Evolutionary conservation across 2,113 vertebrate species (phyloP).

Genomic region (Gadus chalcogrammus): DNA sequence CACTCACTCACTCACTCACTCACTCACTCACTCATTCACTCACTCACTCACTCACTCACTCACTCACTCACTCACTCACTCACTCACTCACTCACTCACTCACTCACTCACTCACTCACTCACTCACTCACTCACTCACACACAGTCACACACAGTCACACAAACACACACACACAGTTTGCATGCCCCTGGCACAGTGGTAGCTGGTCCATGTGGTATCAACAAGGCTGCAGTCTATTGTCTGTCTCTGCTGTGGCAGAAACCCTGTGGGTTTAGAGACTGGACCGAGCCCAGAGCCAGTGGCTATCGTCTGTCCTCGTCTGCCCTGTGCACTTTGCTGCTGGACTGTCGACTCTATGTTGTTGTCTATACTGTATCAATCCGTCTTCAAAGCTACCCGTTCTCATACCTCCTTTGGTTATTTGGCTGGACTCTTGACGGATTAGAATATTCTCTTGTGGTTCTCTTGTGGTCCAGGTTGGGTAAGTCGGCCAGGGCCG

Average conservation of each 20-base stretch:
- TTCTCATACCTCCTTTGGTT: neutral
- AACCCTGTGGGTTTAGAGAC: slow-evolving; percentile 40
- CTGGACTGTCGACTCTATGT: slow-evolving; percentile 10
- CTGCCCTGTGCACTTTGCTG: slow-evolving; percentile 49
- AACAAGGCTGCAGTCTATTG: slow-evolving; percentile 52
- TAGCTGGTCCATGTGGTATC: slow-evolving; percentile 41
- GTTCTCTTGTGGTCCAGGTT: slow-evolving; percentile 25
- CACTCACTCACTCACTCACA: too few species aligned
- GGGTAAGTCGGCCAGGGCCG: slow-evolving; percentile 58
- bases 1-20: too few species aligned
- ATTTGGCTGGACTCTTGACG: slow-evolving; percentile 82
- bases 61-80: too few species aligned
- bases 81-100: too few species aligned
- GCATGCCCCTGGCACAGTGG: slow-evolving; percentile 29
- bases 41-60: too few species aligned
- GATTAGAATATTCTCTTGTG: slow-evolving; percentile 78
- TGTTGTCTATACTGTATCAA: too few species aligned
- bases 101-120: too few species aligned
- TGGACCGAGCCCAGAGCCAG: slow-evolving; percentile 11
- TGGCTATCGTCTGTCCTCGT: slow-evolving; percentile 25
- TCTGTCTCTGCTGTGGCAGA: slow-evolving; percentile 66
- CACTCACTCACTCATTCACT: too few species aligned
- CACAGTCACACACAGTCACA: too few species aligned
- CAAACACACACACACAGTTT: neutral
- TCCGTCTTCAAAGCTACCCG: too few species aligned